Evolutionary conservation across 2,888 invertebrate species (phyloP).

Genomic region (Octodonta nipae): DNA sequence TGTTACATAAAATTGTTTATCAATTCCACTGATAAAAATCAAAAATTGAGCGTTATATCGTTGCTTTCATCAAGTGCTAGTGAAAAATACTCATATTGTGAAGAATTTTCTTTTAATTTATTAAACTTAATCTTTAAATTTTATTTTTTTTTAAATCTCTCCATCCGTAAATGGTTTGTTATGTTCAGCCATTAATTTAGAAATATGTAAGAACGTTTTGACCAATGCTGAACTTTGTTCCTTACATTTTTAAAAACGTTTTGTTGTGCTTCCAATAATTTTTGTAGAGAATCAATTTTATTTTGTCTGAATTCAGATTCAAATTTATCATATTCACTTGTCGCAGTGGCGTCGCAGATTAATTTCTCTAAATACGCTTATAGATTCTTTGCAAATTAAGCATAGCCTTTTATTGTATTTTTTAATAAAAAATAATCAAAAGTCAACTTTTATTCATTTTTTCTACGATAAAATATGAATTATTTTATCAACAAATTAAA

Average conservation of each 20-base stretch:
- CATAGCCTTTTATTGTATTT: slow-evolving; percentile 4
- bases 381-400: slow-evolving; percentile 5
- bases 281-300: slow-evolving; percentile 7
- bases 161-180: slow-evolving; percentile 11
- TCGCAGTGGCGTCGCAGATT: slow-evolving; percentile 6
- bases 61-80: slow-evolving; percentile 17
- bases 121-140: no score
- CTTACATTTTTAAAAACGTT: slow-evolving; percentile 10
- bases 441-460: slow-evolving; percentile 4
- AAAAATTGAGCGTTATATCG: slow-evolving; percentile 10
- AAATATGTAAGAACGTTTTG: slow-evolving; percentile 6
- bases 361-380: slow-evolving; percentile 3
- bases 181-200: slow-evolving; percentile 8
- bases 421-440: slow-evolving; percentile 5
- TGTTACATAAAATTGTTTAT: slow-evolving; percentile 9
- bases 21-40: slow-evolving; percentile 8
- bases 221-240: slow-evolving; percentile 5
- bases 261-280: slow-evolving; percentile 4
- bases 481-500: not conserved
- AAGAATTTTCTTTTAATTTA: slow-evolving; percentile 7
- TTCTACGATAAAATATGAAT: slow-evolving; percentile 4
- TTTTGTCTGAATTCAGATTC: slow-evolving; percentile 9
- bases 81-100: slow-evolving; percentile 10
- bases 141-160: slow-evolving; percentile 12
- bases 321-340: slow-evolving; percentile 8